Evolutionary conservation across 1,140 invertebrate genomes (phyloP).

Genomic region (Augochlora pura): DNA sequence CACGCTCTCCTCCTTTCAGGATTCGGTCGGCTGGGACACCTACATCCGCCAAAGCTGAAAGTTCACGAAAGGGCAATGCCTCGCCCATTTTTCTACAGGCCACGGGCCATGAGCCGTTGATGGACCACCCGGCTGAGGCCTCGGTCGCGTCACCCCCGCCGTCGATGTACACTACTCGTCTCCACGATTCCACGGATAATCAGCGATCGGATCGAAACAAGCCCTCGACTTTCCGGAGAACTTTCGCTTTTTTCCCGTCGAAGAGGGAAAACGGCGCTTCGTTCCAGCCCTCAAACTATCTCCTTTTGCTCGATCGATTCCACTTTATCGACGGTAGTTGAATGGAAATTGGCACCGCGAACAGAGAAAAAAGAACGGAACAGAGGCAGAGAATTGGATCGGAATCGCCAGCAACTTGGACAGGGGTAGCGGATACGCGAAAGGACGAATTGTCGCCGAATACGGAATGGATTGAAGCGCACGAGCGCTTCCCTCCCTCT

Average conservation of each 20-base stretch:
- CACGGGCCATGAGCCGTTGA: neutral
- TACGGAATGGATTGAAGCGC: slow-evolving; percentile 28
- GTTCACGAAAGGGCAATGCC: slow-evolving; percentile 73
- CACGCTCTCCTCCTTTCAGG: slow-evolving; percentile 68
- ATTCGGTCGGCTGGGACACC: slow-evolving; percentile 68
- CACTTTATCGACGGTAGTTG: neutral
- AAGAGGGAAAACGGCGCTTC: neutral
- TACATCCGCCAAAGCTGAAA: slow-evolving; percentile 72
- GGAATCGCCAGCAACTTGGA: slow-evolving; percentile 4
- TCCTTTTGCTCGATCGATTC: too few relatives aligned
- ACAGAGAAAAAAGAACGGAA: neutral
- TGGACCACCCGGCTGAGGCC: neutral
- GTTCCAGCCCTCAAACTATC: too few relatives aligned
- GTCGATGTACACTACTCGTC: neutral
- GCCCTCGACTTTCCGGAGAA: neutral
- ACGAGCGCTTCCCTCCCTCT: neutral
- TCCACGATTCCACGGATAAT: neutral
- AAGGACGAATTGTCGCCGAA: slow-evolving; percentile 13
- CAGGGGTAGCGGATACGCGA: neutral
- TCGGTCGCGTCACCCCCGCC: too few relatives aligned
- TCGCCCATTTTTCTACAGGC: slow-evolving; percentile 69
- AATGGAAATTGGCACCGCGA: neutral
- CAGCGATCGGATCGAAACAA: neutral
- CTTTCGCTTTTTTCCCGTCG: neutral
- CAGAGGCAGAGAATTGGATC: neutral